Conservation (phyloP, 2,888 invertebrate genomes). For the Noctua fimbriata region DNA sequence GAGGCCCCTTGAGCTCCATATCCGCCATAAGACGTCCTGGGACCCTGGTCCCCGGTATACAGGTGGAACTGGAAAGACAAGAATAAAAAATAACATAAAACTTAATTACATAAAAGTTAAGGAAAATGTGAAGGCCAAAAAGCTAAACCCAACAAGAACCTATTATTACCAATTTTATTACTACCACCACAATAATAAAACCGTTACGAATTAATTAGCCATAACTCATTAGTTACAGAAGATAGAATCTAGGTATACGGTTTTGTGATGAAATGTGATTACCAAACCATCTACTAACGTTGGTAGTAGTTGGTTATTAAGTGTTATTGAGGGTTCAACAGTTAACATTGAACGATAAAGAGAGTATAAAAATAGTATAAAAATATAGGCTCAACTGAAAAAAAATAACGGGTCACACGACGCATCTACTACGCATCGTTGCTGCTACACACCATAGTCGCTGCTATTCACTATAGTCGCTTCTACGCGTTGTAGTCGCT, state of each 20-base stretch:
- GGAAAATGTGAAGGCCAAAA: conserved; percentile 2
- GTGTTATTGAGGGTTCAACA: background rate
- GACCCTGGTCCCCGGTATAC: conserved; percentile 41
- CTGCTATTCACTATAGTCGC: background rate
- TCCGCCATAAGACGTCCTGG: conserved; percentile 18
- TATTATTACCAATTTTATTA: background rate
- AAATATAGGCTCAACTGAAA: background rate
- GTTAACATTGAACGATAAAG: too few relatives aligned
- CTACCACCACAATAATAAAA: too few relatives aligned
- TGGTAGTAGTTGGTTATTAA: background rate
- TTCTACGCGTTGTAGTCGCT: background rate
- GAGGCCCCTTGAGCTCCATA: conserved; percentile 23
- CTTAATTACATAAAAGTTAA: too few relatives aligned
- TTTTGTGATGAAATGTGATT: background rate
- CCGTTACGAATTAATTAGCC: conserved; percentile 8
- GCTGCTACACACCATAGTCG: background rate
- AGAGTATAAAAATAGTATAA: too few relatives aligned
- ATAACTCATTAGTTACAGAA: background rate
- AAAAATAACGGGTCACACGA: background rate
- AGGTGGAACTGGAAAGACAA: conserved; percentile 43
- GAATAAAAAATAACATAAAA: conserved; percentile 1
- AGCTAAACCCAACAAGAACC: background rate
- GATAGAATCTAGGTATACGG: background rate
- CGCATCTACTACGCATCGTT: background rate
- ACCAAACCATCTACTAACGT: background rate